phyloP scores from a whole-genome alignment of 2,888 invertebrate species.

The Abrostola tripartita region DNA sequence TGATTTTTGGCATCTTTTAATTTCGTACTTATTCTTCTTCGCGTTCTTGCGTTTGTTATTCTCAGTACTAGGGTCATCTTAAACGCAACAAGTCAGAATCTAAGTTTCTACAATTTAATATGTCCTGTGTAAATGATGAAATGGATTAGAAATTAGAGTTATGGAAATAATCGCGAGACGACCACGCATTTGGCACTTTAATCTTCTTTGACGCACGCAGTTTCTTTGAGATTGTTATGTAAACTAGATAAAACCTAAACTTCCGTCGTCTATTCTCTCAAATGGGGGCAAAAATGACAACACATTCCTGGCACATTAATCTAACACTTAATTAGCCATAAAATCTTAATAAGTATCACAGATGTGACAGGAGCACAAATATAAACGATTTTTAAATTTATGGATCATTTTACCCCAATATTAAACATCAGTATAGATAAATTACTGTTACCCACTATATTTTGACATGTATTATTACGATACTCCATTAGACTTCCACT shows the following conservation, averaged over 20 bases:
- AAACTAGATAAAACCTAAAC: conserved; percentile 16
- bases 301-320: conserved; percentile 1
- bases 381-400: conserved; percentile 29
- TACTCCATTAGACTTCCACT: conserved; percentile 15
- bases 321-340: conserved; percentile 32
- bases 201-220: conserved; percentile 35
- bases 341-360: conserved; percentile 33
- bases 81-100: not conserved
- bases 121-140: no score
- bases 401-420: conserved; percentile 26
- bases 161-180: not conserved
- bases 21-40: not conserved
- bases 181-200: conserved; percentile 12
- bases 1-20: conserved; percentile 6
- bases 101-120: no score
- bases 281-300: conserved; percentile 20
- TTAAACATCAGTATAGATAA: conserved; percentile 3
- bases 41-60: not conserved
- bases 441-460: conserved; percentile 14
- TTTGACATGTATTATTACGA: conserved; percentile 23
- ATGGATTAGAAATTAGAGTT: no score
- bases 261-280: conserved; percentile 19
- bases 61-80: not conserved
- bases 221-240: conserved; percentile 5
- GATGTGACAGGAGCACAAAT: conserved; percentile 34